Conservation (phyloP, 2,888 invertebrate species). For the Tethea ocularis region DNA sequence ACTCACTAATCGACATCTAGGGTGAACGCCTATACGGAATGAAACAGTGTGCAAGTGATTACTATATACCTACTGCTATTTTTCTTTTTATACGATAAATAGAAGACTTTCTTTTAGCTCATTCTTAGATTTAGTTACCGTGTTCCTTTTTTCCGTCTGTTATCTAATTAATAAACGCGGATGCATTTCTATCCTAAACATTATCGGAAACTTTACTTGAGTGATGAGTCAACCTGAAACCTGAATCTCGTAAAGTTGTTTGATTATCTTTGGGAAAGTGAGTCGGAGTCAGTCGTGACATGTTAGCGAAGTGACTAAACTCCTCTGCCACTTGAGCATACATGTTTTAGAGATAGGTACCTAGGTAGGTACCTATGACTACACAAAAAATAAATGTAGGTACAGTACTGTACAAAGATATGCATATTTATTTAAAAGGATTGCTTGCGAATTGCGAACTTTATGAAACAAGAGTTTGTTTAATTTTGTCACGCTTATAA, state of each 20-base stretch:
- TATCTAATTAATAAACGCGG: too few species aligned
- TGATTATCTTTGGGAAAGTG: conserved; percentile 63
- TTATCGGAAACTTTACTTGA: conserved; percentile 55
- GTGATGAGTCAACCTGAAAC: conserved; percentile 6
- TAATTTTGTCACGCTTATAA: conserved; percentile 1
- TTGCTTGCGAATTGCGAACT: background rate
- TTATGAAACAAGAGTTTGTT: conserved; percentile 1
- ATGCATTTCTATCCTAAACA: conserved; percentile 19
- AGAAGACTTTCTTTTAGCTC: too few species aligned
- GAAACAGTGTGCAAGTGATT: too few species aligned
- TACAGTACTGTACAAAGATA: conserved; percentile 2
- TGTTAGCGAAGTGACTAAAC: conserved; percentile 48
- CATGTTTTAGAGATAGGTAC: background rate
- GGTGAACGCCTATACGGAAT: too few species aligned
- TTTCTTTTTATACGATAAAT: too few species aligned
- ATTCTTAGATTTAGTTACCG: too few species aligned
- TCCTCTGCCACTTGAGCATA: conserved; percentile 26
- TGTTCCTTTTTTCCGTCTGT: too few species aligned
- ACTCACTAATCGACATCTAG: background rate
- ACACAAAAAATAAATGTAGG: background rate
- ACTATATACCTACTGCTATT: too few species aligned
- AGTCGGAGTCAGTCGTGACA: conserved; percentile 57
- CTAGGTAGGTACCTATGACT: too few species aligned
- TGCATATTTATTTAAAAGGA: conserved; percentile 20
- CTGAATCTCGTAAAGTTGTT: conserved; percentile 56